Percentiles rank a stretch among this genome's conserved stretches.
These are phyloP conservation scores for Anthopleura xanthogrammica DNA, from an alignment of 92 coral and sea anemone species.

Conservation along the genomic window DNA sequence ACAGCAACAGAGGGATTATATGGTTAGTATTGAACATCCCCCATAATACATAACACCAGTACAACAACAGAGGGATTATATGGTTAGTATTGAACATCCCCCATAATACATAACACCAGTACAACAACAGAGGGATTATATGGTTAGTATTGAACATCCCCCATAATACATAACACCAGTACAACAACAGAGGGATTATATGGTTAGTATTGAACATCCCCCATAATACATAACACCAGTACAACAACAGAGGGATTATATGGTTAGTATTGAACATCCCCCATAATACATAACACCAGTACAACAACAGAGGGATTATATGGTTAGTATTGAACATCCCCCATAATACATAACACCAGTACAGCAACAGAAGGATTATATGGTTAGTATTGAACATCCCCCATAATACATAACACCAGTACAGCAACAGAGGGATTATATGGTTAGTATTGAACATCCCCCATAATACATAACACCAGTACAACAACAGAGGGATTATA, in stretches of 20 bases:
- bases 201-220: slow-evolving; percentile 46
- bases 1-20: slow-evolving; percentile 84
- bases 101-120: slow-evolving; percentile 90
- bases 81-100: slow-evolving; percentile 46
- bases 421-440: slow-evolving; percentile 84
- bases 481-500: slow-evolving; percentile 83
- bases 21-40: slow-evolving; percentile 46
- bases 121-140: slow-evolving; percentile 83
- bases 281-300: slow-evolving; percentile 90
- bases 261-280: slow-evolving; percentile 46
- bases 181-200: slow-evolving; percentile 83
- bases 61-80: slow-evolving; percentile 83
- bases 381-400: slow-evolving; percentile 46
- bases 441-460: slow-evolving; percentile 46
- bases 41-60: slow-evolving; percentile 65
- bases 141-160: slow-evolving; percentile 46
- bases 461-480: slow-evolving; percentile 90
- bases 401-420: slow-evolving; percentile 90
- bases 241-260: slow-evolving; percentile 83
- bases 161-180: slow-evolving; percentile 90
- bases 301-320: slow-evolving; percentile 83
- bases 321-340: slow-evolving; percentile 46
- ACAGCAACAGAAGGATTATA: slow-evolving; percentile 83
- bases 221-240: slow-evolving; percentile 90
- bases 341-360: slow-evolving; percentile 90